Conservation (phyloP, 1,140 invertebrate species). For the Ceratina japonica region DNA sequence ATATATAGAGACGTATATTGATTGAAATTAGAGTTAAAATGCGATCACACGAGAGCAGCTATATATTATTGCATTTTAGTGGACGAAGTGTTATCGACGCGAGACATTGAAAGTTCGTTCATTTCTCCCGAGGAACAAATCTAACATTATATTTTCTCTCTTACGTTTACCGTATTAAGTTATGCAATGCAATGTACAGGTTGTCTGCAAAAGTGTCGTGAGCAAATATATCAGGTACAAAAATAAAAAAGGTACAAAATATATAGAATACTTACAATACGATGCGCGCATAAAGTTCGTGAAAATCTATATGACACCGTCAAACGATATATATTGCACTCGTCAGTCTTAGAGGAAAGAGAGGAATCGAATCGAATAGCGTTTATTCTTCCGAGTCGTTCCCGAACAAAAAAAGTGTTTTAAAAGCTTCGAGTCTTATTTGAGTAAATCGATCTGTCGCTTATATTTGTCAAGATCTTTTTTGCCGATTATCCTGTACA, state of each 20-base stretch:
- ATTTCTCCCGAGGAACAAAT: constrained; percentile 50
- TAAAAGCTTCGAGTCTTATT: background rate
- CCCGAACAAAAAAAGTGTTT: background rate
- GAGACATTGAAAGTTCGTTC: constrained; percentile 47
- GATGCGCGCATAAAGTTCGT: constrained; percentile 52
- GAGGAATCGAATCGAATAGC: constrained; percentile 14
- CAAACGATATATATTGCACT: constrained; percentile 43
- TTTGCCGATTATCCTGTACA: constrained; percentile 68
- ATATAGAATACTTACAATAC: constrained; percentile 60
- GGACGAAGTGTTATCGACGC: constrained; percentile 46
- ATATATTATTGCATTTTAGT: constrained; percentile 65
- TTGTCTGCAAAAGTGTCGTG: constrained; percentile 66
- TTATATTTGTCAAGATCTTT: constrained; percentile 63
- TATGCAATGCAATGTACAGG: constrained; percentile 60
- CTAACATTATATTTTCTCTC: constrained; percentile 42
- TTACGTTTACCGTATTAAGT: constrained; percentile 56
- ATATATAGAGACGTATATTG: constrained; percentile 67
- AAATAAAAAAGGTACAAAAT: constrained; percentile 64
- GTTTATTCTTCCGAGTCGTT: background rate
- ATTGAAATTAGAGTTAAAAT: constrained; percentile 55
- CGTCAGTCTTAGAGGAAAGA: constrained; percentile 35
- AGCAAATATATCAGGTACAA: constrained; percentile 64
- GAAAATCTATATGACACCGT: constrained; percentile 54
- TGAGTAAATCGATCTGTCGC: constrained; percentile 8
- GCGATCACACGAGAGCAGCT: constrained; percentile 66